Evolutionary conservation across 2,888 invertebrate genomes (phyloP).

Genomic region (Prenolepis imparis): DNA sequence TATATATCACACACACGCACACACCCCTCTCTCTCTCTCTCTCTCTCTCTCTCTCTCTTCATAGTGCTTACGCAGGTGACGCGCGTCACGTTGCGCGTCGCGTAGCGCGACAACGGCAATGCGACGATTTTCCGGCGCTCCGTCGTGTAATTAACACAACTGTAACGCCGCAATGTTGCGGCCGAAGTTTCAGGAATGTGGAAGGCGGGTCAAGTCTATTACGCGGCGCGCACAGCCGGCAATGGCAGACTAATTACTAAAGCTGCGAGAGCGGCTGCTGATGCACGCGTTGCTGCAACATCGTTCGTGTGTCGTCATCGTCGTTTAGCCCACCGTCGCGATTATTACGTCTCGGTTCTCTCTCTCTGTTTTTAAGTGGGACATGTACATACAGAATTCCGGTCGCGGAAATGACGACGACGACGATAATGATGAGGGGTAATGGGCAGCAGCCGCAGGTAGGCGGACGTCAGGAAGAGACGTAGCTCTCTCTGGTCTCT

Average conservation of each 20-base stretch:
- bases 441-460: not conserved
- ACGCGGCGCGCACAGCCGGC: constrained; percentile 38
- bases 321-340: not conserved
- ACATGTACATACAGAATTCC: not conserved
- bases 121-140: constrained; percentile 46
- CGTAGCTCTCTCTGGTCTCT: constrained; percentile 1
- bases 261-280: constrained; percentile 32
- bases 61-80: constrained; percentile 50
- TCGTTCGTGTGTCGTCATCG: constrained; percentile 1
- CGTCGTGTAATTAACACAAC: constrained; percentile 50
- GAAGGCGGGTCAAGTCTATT: constrained; percentile 56
- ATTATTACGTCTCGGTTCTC: constrained; percentile 30
- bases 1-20: not conserved
- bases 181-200: constrained; percentile 54
- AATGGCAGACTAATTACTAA: constrained; percentile 56
- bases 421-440: not conserved
- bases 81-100: not conserved
- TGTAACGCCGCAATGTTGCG: constrained; percentile 49
- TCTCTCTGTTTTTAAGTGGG: not conserved
- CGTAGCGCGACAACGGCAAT: not conserved
- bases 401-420: not conserved
- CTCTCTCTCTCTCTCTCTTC: not conserved
- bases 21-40: not conserved
- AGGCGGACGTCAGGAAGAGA: constrained; percentile 20
- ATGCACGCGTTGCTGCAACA: constrained; percentile 20